Conservation (phyloP, 30 jellyfish, hydroid and myxozoan genomes). For the Turritopsis dohrnii region DNA sequence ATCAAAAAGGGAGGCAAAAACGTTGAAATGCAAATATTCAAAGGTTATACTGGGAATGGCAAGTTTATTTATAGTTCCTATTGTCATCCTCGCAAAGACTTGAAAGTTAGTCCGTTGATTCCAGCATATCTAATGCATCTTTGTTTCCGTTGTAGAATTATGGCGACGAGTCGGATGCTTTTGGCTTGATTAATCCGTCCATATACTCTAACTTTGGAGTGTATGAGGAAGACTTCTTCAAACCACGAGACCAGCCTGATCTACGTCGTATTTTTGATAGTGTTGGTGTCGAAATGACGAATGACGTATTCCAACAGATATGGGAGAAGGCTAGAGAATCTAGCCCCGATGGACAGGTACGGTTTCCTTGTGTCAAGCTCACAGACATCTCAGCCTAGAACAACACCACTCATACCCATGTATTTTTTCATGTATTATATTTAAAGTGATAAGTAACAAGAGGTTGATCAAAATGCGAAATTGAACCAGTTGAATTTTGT, state of each 20-base stretch:
- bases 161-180: conserved; percentile 91
- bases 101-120: background rate
- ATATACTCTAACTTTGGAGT: conserved; percentile 79
- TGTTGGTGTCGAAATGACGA: conserved; percentile 86
- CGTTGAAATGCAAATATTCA: no score
- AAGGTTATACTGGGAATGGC: no score
- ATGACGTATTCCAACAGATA: conserved; percentile 59
- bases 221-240: conserved; percentile 68
- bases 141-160: conserved; percentile 50
- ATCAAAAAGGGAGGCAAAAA: no score
- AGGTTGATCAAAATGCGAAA: no score
- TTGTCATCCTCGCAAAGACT: no score
- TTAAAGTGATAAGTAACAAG: no score
- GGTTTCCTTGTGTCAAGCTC: background rate
- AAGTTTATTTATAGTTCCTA: no score
- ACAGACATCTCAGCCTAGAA: no score
- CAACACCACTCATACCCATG: no score
- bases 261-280: conserved; percentile 70
- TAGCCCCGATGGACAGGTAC: conserved; percentile 69
- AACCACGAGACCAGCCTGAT: conserved; percentile 58
- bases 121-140: background rate
- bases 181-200: conserved; percentile 85
- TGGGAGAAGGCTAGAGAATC: conserved; percentile 65
- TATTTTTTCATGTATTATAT: no score
- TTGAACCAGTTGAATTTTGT: no score